These are phyloP conservation scores for Camelus bactrianus DNA, from an alignment of 2,113 vertebrate species.

Conservation along the genomic window DNA sequence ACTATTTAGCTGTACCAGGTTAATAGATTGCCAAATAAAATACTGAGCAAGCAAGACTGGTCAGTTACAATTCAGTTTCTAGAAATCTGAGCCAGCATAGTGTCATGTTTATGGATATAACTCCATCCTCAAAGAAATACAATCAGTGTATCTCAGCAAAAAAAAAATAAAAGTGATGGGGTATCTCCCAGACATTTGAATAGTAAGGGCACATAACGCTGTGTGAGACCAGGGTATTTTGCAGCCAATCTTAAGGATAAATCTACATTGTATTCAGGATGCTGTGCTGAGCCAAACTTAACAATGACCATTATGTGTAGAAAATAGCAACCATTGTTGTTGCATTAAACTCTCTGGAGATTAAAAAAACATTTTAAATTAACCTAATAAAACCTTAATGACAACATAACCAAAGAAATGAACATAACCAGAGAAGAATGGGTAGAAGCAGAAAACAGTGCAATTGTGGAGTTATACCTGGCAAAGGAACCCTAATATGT, in stretches of 20 bases:
- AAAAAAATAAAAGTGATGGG: slow-evolving; percentile 25
- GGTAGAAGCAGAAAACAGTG: slow-evolving; percentile 19
- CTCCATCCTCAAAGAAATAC: background rate
- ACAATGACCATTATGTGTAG: slow-evolving; percentile 81
- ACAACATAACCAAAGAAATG: slow-evolving; percentile 55
- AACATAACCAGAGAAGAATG: slow-evolving; percentile 32
- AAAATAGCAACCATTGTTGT: slow-evolving; percentile 80
- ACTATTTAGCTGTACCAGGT: slow-evolving; percentile 36
- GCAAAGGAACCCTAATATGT: slow-evolving; percentile 35
- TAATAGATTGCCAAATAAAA: slow-evolving; percentile 56
- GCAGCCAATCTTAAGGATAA: slow-evolving; percentile 62
- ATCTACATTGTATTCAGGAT: slow-evolving; percentile 75
- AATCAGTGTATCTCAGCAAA: background rate
- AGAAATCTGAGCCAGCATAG: slow-evolving; percentile 4
- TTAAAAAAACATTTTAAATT: slow-evolving; percentile 43
- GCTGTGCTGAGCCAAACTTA: slow-evolving; percentile 63
- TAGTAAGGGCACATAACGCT: background rate
- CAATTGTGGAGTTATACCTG: background rate
- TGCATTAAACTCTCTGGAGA: slow-evolving; percentile 64
- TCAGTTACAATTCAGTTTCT: slow-evolving; percentile 38
- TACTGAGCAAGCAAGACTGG: slow-evolving; percentile 30
- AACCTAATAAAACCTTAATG: slow-evolving; percentile 63
- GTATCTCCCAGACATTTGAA: slow-evolving; percentile 1
- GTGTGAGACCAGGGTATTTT: slow-evolving; percentile 46
- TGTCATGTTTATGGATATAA: slow-evolving; percentile 19